Percentiles rank a stretch among this genome's conserved stretches.
phyloP scores from a whole-genome alignment of 1,140 invertebrate genomes.

The Drosophila eugracilis region DNA sequence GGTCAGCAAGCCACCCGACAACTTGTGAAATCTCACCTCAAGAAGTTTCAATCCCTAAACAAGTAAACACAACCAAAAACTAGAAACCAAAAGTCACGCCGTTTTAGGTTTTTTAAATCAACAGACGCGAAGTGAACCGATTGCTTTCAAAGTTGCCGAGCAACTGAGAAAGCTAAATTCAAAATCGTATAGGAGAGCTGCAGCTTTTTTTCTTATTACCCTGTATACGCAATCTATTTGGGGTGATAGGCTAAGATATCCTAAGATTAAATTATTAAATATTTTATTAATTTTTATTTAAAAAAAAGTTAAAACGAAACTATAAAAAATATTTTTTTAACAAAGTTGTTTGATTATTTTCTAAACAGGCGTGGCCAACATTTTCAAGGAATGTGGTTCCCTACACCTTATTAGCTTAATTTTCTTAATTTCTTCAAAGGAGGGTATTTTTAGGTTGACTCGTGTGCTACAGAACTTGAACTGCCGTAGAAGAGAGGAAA shows the following conservation, averaged over 20 bases:
- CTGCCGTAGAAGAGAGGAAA: not conserved
- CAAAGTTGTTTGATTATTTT: too few species aligned
- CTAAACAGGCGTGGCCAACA: too few species aligned
- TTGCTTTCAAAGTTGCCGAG: conserved; percentile 53
- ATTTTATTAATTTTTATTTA: too few species aligned
- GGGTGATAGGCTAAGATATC: not conserved
- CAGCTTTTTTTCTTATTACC: conserved; percentile 7
- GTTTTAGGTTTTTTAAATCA: conserved; percentile 29
- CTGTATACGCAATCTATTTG: not conserved
- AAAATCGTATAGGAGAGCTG: conserved; percentile 13
- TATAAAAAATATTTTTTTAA: too few species aligned
- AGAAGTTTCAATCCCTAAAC: conserved; percentile 38
- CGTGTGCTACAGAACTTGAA: too few species aligned
- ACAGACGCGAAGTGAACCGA: conserved; percentile 37
- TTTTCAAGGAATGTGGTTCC: too few species aligned
- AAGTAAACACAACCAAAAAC: conserved; percentile 20
- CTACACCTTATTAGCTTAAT: too few species aligned
- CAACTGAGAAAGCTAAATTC: conserved; percentile 50
- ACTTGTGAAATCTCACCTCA: conserved; percentile 46
- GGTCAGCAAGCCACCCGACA: conserved; percentile 54
- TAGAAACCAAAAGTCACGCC: conserved; percentile 48
- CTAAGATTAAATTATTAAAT: too few species aligned
- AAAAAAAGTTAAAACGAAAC: too few species aligned
- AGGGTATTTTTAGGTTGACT: not conserved
- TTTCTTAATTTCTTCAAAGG: not conserved